These are phyloP conservation scores for Neofelis nebulosa DNA, from an alignment of 2,113 vertebrate species.

Conservation along the genomic window DNA sequence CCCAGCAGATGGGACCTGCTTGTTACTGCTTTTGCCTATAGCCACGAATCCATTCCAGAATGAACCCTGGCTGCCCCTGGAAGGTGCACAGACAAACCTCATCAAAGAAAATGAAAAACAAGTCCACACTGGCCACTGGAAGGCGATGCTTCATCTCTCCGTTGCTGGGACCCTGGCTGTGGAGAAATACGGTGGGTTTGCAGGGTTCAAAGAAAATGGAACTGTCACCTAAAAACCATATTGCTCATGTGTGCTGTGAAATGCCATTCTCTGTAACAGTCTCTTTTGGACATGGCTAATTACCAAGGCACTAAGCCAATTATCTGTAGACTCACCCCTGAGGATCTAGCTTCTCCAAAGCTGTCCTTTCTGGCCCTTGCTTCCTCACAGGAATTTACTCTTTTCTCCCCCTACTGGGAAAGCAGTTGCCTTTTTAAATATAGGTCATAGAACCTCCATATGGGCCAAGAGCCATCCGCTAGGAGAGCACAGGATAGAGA, in stretches of 20 bases:
- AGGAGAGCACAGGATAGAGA: neutral
- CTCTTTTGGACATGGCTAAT: neutral
- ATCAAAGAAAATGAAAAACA: neutral
- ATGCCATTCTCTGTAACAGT: neutral
- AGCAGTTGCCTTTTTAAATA: slow-evolving; percentile 50
- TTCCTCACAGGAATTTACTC: neutral
- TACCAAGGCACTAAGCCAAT: neutral
- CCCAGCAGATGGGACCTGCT: neutral
- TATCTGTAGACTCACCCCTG: neutral
- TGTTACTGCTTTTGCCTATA: neutral
- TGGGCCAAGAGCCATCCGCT: neutral
- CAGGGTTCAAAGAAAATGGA: neutral
- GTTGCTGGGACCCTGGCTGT: neutral
- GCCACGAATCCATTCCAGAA: neutral
- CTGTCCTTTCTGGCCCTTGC: neutral
- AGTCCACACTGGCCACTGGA: neutral
- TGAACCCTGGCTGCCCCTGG: neutral
- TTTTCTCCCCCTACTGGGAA: neutral
- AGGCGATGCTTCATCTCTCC: neutral
- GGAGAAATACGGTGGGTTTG: neutral
- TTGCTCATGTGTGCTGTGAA: fast-evolving
- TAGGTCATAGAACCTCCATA: neutral
- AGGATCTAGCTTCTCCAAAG: neutral
- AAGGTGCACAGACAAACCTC: neutral
- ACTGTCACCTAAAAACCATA: neutral